These are phyloP conservation scores for Acanthosoma haemorrhoidale DNA, from an alignment of 2,888 invertebrate species.

Conservation along the genomic window DNA sequence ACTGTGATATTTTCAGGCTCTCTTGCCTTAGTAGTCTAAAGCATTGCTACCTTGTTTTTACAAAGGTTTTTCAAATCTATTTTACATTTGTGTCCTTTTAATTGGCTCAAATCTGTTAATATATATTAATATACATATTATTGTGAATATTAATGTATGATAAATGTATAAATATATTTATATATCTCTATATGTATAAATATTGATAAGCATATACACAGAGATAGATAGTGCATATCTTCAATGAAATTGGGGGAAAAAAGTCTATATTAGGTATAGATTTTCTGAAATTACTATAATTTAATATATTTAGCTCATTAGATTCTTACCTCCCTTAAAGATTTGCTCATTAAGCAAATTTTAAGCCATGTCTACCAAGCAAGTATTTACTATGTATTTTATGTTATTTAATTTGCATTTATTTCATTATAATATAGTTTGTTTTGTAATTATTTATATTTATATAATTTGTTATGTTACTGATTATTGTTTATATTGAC, in stretches of 20 bases:
- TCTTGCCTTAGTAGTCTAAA: constrained; percentile 25
- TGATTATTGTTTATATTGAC: constrained; percentile 25
- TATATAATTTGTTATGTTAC: constrained; percentile 24
- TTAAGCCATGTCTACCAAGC: constrained; percentile 18
- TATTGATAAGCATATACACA: background rate
- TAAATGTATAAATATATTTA: too few relatives aligned
- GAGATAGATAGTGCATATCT: background rate
- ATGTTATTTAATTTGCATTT: background rate
- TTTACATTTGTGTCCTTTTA: constrained; percentile 13
- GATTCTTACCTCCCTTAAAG: background rate
- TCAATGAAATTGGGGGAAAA: background rate
- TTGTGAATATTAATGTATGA: too few relatives aligned
- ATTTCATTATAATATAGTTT: constrained; percentile 7
- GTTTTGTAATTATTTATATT: constrained; percentile 25
- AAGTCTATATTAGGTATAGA: background rate
- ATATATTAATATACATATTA: background rate
- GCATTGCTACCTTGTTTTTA: constrained; percentile 5
- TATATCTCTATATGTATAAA: too few relatives aligned
- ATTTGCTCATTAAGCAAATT: background rate
- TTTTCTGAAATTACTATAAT: background rate
- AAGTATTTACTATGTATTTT: constrained; percentile 25
- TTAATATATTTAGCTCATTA: background rate
- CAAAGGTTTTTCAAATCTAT: background rate
- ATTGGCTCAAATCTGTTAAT: constrained; percentile 19
- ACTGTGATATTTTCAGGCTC: constrained; percentile 28